Base-by-base conservation (phyloP, 2,888 invertebrate species). In the Erannis defoliaria region DNA sequence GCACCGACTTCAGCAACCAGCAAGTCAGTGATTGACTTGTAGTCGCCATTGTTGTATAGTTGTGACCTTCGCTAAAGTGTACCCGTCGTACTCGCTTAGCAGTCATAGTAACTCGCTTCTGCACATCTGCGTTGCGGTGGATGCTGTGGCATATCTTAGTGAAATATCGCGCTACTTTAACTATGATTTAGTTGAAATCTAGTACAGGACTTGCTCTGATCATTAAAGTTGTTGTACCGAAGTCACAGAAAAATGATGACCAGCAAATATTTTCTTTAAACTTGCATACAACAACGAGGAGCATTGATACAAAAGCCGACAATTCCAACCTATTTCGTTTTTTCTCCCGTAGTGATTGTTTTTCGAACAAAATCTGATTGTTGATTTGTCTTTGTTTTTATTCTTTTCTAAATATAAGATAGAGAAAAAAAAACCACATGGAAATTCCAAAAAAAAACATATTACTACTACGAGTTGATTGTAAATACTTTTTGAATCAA, bases 61-160 rank as follows among this genome's bases (percentile, higher is more conserved):
- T 55, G 12, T 49, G 26, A 19, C 10, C 16, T 2, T 1, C 2
- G 4, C 6, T 48, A 33, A 10, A 46, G 26, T 16, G 19, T 31
- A 19, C 26, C 31, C 56, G 51, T 26, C 35, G 46, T 45, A 35
- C 69, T 66, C 73, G 64, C 68, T 72, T 72, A 70, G 71, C 73
- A 74, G 76, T 77, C 77, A 82, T 84, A 76, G 79, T 82, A 80
- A 81, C 79, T 83, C 81, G 81, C 76, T 84, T 77, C 46, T 19
- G 51, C 76, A 75, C 86, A 86, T 78, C 85, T 87, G 85, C 51
- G 80, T 62, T 74, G 60, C 26, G 53, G 40, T 49, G 5, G 19
- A 21, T 42, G 57, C 46, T 18, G 43, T 42, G 38, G 64, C 62
- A 57, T 67, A 62, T 71, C 62, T 64, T 63, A 64, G 58, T 70